Evolutionary conservation across 2,797 vertebrate genomes (phyloP).

Genomic region (Sparus aurata): DNA sequence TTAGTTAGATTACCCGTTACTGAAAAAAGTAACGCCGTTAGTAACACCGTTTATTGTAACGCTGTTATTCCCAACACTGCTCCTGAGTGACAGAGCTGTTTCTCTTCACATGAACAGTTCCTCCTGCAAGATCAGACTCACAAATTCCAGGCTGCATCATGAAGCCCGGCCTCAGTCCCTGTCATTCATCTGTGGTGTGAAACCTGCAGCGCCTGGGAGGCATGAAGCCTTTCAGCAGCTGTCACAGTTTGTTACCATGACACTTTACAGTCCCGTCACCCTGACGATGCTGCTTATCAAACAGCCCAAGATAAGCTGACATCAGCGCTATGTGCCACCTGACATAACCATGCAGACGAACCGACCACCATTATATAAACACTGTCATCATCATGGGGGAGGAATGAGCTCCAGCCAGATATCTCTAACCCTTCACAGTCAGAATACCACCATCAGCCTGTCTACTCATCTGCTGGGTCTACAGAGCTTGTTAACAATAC

Average conservation of each 20-base stretch:
- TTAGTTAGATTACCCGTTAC: too few relatives aligned
- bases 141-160: conserved; percentile 5
- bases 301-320: conserved; percentile 52
- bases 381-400: neutral
- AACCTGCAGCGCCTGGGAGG: conserved; percentile 42
- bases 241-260: conserved; percentile 64
- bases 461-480: neutral
- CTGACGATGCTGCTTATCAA: conserved; percentile 56
- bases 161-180: conserved; percentile 17
- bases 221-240: conserved; percentile 52
- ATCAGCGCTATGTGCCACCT: conserved; percentile 35
- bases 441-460: neutral
- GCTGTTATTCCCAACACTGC: too few relatives aligned
- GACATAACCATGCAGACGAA: conserved; percentile 49
- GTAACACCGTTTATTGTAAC: too few relatives aligned
- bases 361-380: neutral
- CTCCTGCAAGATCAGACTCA: neutral
- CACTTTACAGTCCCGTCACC: conserved; percentile 46
- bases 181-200: conserved; percentile 50
- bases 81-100: neutral
- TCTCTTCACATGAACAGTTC: conserved; percentile 4
- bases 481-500: neutral
- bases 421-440: conserved; percentile 28
- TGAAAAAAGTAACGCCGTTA: too few relatives aligned
- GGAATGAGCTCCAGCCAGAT: conserved; percentile 41